These are phyloP conservation scores for Plectropomus leopardus DNA, from an alignment of 2,113 vertebrate genomes.

Conservation along the genomic window DNA sequence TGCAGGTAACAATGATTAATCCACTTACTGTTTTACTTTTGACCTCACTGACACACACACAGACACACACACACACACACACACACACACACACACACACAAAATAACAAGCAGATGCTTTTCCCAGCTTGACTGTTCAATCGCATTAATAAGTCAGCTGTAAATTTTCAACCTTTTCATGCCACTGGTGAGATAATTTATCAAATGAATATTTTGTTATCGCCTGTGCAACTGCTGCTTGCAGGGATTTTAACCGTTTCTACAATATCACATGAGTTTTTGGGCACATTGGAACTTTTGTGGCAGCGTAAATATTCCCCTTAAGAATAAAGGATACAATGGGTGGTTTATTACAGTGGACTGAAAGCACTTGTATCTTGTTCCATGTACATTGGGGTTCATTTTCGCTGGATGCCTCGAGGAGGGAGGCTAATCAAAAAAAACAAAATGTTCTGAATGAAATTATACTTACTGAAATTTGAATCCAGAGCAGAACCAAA, in stretches of 20 bases:
- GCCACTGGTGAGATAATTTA: conserved; percentile 30
- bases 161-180: conserved; percentile 5
- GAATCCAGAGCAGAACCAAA: conserved; percentile 19
- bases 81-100: conserved; percentile 5
- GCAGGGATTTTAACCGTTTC: background rate
- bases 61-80: conserved; percentile 3
- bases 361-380: conserved; percentile 38
- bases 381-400: conserved; percentile 35
- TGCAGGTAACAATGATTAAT: conserved; percentile 56
- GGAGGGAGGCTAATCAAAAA: conserved; percentile 34
- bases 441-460: conserved; percentile 34
- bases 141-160: conserved; percentile 16
- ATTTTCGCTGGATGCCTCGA: conserved; percentile 16
- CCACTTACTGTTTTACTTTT: conserved; percentile 43
- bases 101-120: background rate
- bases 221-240: background rate
- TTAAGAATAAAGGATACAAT: conserved; percentile 27
- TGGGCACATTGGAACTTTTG: conserved; percentile 11
- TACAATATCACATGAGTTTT: conserved; percentile 24
- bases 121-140: conserved; percentile 19
- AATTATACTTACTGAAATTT: conserved; percentile 8
- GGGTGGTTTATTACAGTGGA: conserved; percentile 42
- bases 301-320: background rate
- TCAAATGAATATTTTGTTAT: conserved; percentile 50
- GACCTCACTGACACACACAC: conserved; percentile 32